Percentiles rank a stretch among this genome's conserved stretches.
phyloP scores from a whole-genome alignment of 2,797 vertebrate species.

The Enteromius mattozi region DNA sequence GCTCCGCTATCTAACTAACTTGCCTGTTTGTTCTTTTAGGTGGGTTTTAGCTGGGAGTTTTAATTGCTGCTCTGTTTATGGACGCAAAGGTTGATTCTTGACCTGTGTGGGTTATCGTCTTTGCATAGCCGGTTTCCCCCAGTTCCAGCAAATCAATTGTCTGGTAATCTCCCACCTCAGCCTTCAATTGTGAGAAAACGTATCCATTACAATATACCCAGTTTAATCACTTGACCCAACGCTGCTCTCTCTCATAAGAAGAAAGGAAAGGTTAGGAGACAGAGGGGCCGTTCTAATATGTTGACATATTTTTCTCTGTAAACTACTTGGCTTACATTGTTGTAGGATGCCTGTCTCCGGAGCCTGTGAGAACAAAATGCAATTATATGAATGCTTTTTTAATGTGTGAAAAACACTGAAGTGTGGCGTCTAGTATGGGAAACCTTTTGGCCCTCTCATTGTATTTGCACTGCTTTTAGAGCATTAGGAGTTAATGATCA shows the following conservation, averaged over 20 bases:
- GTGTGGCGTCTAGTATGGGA: not conserved
- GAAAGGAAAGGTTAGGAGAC: slow-evolving; percentile 71
- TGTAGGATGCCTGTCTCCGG: slow-evolving; percentile 47
- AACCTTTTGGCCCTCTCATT: not conserved
- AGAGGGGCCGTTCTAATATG: slow-evolving; percentile 60
- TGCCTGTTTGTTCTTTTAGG: slow-evolving; percentile 74
- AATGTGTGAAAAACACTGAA: slow-evolving; percentile 19
- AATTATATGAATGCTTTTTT: slow-evolving; percentile 5
- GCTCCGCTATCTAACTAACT: slow-evolving; percentile 73
- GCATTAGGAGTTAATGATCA: slow-evolving; percentile 6
- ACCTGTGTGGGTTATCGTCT: slow-evolving; percentile 90
- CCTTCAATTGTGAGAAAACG: slow-evolving; percentile 93
- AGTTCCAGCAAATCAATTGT: slow-evolving; percentile 90
- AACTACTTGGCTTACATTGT: slow-evolving; percentile 55
- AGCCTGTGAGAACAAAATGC: slow-evolving; percentile 49
- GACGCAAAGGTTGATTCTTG: slow-evolving; percentile 79
- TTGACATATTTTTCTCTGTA: slow-evolving; percentile 55
- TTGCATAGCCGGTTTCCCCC: slow-evolving; percentile 85
- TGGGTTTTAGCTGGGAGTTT: slow-evolving; percentile 79
- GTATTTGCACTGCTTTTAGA: not conserved
- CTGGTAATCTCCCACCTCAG: slow-evolving; percentile 83
- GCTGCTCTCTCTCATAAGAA: slow-evolving; percentile 76
- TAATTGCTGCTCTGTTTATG: slow-evolving; percentile 74
- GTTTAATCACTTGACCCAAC: slow-evolving; percentile 74
- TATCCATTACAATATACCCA: slow-evolving; percentile 69